These are phyloP conservation scores for Sebastes diaconus DNA, from an alignment of 2,797 vertebrate species.

Conservation along the genomic window DNA sequence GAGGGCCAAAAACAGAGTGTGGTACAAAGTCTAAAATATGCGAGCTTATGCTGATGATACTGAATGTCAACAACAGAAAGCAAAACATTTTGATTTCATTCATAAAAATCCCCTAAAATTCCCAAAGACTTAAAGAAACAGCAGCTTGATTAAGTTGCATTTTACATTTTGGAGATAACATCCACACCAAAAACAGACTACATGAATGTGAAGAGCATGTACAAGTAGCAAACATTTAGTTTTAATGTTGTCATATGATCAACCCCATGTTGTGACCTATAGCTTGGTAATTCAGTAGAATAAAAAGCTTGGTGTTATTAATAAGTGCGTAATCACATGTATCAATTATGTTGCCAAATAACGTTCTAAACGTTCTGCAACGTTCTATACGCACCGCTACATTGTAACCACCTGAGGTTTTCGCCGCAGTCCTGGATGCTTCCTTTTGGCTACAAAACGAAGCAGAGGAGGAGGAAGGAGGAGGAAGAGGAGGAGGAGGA, in stretches of 20 bases:
- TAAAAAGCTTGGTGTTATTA: background rate
- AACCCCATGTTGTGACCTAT: background rate
- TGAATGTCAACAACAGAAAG: constrained; percentile 6
- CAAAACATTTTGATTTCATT: constrained; percentile 1
- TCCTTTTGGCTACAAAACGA: constrained; percentile 59
- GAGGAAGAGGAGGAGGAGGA: constrained; percentile 22
- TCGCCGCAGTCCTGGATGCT: constrained; percentile 68
- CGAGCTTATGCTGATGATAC: background rate
- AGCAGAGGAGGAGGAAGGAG: constrained; percentile 28
- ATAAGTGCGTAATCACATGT: background rate
- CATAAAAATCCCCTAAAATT: background rate
- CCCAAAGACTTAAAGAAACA: background rate
- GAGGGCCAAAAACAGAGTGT: background rate
- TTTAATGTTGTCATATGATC: background rate
- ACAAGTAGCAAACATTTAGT: background rate
- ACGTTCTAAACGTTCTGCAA: too few relatives aligned
- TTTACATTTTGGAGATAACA: background rate
- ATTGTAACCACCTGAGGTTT: constrained; percentile 62
- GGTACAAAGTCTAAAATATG: background rate
- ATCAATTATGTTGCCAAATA: background rate
- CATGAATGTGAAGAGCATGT: background rate
- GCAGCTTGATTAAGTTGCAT: background rate
- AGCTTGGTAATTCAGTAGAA: background rate
- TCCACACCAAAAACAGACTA: background rate
- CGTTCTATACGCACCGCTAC: background rate